phyloP scores from a whole-genome alignment of 2,888 invertebrate species.

The Euzophera pinguis region DNA sequence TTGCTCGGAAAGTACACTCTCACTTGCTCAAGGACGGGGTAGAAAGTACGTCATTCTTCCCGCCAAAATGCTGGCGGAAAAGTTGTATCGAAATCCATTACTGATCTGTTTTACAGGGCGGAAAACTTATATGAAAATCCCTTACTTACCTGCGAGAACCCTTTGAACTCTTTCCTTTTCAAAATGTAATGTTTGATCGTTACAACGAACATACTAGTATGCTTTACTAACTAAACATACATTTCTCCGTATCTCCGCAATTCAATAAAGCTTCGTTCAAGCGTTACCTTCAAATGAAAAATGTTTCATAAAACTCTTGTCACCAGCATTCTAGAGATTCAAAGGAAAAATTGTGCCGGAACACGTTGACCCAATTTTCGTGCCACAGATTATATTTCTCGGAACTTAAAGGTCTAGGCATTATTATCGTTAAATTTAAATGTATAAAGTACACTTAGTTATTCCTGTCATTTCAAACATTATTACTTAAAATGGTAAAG shows the following conservation, averaged over 20 bases:
- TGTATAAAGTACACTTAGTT: too few relatives aligned
- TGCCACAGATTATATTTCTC: not conserved
- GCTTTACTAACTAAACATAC: not conserved
- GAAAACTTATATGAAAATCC: too few relatives aligned
- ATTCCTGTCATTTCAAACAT: too few relatives aligned
- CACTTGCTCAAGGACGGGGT: too few relatives aligned
- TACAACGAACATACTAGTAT: not conserved
- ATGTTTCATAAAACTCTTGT: not conserved
- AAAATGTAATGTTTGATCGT: not conserved
- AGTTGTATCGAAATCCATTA: too few relatives aligned
- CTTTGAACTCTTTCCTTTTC: too few relatives aligned
- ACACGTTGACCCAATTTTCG: constrained; percentile 2
- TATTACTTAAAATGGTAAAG: too few relatives aligned
- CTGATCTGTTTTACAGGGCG: too few relatives aligned
- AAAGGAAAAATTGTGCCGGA: constrained; percentile 3
- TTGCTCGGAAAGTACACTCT: too few relatives aligned
- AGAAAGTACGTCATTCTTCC: too few relatives aligned
- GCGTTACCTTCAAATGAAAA: not conserved
- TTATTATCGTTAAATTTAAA: not conserved
- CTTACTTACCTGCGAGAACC: too few relatives aligned
- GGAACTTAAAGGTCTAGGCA: not conserved
- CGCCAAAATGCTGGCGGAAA: too few relatives aligned
- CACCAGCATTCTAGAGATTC: not conserved
- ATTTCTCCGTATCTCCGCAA: not conserved
- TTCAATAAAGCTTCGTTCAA: not conserved